phyloP scores from a whole-genome alignment of 1,140 invertebrate genomes.

The Drosophila obscura region DNA sequence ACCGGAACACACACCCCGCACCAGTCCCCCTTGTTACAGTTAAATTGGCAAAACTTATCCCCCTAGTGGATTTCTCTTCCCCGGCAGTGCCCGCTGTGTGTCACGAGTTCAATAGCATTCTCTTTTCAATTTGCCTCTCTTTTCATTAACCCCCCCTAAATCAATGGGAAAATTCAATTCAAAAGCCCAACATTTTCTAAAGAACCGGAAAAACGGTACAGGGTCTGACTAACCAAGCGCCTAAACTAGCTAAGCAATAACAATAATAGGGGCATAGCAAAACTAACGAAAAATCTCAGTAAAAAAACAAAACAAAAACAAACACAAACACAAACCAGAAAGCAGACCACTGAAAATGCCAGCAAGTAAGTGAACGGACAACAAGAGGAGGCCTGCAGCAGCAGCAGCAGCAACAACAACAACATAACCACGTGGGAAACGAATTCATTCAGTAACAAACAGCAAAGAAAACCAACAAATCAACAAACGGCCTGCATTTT shows the following conservation, averaged over 20 bases:
- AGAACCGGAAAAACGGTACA: constrained; percentile 11
- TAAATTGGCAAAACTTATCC: constrained; percentile 39
- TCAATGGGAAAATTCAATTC: constrained; percentile 50
- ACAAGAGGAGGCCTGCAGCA: constrained; percentile 7
- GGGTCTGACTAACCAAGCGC: no score
- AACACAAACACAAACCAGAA: constrained; percentile 18
- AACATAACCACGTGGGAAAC: constrained; percentile 64
- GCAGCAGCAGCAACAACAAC: constrained; percentile 12
- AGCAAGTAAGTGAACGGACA: constrained; percentile 44
- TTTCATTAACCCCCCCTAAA: constrained; percentile 28
- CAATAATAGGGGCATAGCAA: constrained; percentile 1
- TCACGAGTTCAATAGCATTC: no score
- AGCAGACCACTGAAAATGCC: constrained; percentile 45
- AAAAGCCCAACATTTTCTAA: constrained; percentile 36
- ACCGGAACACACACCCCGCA: background rate
- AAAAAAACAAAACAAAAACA: background rate
- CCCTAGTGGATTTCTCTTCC: constrained; percentile 30
- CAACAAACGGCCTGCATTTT: constrained; percentile 46
- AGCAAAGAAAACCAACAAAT: constrained; percentile 34
- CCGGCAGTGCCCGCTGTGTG: constrained; percentile 13
- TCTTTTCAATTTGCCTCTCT: constrained; percentile 17
- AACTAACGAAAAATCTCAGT: background rate
- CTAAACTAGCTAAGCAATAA: no score
- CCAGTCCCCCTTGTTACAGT: constrained; percentile 24
- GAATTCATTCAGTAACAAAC: constrained; percentile 42